Percentiles rank a stretch among this genome's conserved stretches.
phyloP scores from a whole-genome alignment of 2,797 vertebrate genomes.

The Zenarchopterus dispar region DNA sequence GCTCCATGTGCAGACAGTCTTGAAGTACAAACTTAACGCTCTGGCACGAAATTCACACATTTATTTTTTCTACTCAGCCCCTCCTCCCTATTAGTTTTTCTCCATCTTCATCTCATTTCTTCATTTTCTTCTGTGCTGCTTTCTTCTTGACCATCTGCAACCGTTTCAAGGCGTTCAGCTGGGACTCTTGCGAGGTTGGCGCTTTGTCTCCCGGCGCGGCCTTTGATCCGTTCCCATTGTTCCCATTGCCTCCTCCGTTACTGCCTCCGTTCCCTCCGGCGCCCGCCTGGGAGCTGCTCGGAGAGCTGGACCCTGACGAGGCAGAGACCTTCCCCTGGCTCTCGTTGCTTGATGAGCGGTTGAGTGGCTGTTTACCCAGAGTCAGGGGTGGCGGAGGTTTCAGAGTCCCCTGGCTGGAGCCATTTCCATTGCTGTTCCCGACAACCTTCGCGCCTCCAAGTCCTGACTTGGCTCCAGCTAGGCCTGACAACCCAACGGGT shows the following conservation, averaged over 20 bases:
- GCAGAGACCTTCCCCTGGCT: conserved; percentile 87
- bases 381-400: conserved; percentile 92
- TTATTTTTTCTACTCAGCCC: conserved; percentile 23
- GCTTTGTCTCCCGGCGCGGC: conserved; percentile 83
- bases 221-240: conserved; percentile 83
- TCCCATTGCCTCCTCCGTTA: conserved; percentile 75
- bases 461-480: conserved; percentile 87
- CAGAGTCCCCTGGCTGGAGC: conserved; percentile 78
- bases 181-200: conserved; percentile 94
- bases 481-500: conserved; percentile 87
- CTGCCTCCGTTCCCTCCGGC: conserved; percentile 70
- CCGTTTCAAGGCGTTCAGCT: conserved; percentile 96
- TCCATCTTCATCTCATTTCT: conserved; percentile 83
- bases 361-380: conserved; percentile 91
- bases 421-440: conserved; percentile 77
- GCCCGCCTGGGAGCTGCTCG: conserved; percentile 65
- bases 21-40: conserved; percentile 40
- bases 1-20: conserved; percentile 45
- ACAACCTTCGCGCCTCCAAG: conserved; percentile 85
- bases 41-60: conserved; percentile 34
- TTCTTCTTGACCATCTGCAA: conserved; percentile 98
- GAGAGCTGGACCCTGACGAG: conserved; percentile 76
- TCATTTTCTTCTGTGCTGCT: conserved; percentile 96
- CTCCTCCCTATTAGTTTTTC: background rate
- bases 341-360: conserved; percentile 90